phyloP scores from a whole-genome alignment of 2,888 invertebrate species.

The Drosophila histrio region DNA sequence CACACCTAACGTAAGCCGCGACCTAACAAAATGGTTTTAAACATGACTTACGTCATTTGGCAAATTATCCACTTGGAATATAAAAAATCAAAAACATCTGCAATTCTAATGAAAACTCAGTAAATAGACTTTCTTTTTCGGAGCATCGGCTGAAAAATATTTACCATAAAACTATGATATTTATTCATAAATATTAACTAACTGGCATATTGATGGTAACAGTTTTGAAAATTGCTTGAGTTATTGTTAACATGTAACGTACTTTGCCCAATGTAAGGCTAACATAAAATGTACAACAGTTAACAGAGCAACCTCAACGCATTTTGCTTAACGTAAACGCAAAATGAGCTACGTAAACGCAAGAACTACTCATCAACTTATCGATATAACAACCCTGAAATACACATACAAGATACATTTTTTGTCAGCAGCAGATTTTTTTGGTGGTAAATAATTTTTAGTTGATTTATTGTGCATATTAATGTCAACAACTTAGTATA shows the following conservation, averaged over 20 bases:
- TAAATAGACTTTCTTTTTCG: background rate
- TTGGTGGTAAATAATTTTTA: slow-evolving; percentile 63
- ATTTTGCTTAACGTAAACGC: too few species aligned
- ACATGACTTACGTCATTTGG: too few species aligned
- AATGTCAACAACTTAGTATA: slow-evolving; percentile 35
- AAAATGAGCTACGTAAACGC: slow-evolving; percentile 3
- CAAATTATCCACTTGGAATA: too few species aligned
- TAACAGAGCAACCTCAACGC: slow-evolving; percentile 2
- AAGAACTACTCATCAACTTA: slow-evolving; percentile 17
- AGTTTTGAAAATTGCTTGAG: too few species aligned
- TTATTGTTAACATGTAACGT: background rate
- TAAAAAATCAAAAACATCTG: too few species aligned
- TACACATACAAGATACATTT: slow-evolving; percentile 60
- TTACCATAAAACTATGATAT: too few species aligned
- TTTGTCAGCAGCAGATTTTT: slow-evolving; percentile 65
- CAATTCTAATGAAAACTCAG: background rate
- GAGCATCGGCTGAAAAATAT: too few species aligned
- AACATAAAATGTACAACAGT: background rate
- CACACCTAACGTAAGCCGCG: background rate
- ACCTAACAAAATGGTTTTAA: background rate
- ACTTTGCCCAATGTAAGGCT: background rate
- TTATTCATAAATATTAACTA: too few species aligned
- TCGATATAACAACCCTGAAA: slow-evolving; percentile 42
- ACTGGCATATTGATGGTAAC: too few species aligned
- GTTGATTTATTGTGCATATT: slow-evolving; percentile 44